Evolutionary conservation across 2,113 vertebrate genomes (phyloP).

Genomic region (Sturnus vulgaris): DNA sequence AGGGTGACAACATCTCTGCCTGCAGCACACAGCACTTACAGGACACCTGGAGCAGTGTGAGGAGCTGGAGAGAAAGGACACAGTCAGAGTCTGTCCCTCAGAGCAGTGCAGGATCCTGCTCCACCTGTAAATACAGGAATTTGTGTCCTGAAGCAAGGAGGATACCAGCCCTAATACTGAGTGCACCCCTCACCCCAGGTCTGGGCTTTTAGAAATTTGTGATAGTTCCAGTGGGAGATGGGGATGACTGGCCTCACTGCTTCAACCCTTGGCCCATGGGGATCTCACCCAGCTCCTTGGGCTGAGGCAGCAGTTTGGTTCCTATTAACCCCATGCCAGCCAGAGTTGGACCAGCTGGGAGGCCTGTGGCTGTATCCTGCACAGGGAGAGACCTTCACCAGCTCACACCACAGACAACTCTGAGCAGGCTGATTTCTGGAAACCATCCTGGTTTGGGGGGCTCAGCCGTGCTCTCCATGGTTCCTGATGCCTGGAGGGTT

Average conservation of each 20-base stretch:
- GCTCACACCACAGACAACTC: background rate
- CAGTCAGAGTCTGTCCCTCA: background rate
- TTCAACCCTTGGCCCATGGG: rapidly evolving
- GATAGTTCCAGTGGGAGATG: background rate
- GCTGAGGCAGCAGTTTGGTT: background rate
- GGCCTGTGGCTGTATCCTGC: background rate
- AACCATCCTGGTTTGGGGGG: background rate
- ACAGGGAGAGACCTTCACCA: background rate
- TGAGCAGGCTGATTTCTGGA: background rate
- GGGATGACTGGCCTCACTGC: background rate
- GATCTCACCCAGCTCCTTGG: background rate
- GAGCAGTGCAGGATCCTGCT: background rate
- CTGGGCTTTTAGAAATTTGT: background rate
- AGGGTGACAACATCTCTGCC: rapidly evolving
- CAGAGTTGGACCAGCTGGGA: rapidly evolving
- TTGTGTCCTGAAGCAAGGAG: background rate
- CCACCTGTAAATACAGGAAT: background rate
- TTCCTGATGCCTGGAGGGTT: background rate
- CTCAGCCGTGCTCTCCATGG: rapidly evolving
- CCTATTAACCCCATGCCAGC: background rate
- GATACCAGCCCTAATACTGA: background rate
- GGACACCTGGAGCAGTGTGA: rapidly evolving
- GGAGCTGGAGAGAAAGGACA: background rate
- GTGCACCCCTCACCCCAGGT: background rate
- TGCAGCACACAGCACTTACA: background rate